Conservation (phyloP, 53 echinoderm and acorn worm species). For the Echinometra lucunter region DNA sequence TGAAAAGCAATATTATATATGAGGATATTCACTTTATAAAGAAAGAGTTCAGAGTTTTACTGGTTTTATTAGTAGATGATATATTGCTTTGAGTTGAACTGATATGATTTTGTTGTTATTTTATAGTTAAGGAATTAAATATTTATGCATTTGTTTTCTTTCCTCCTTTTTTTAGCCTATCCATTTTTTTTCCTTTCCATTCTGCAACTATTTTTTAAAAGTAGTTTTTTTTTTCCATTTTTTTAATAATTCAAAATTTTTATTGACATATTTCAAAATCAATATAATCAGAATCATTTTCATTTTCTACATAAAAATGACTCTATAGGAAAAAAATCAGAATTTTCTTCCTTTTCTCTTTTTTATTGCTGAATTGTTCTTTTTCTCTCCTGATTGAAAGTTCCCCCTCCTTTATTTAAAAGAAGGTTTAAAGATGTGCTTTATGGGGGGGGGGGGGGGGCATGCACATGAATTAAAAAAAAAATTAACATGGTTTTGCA, state of each 20-base stretch:
- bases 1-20: not conserved
- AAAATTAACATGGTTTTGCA: no score
- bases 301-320: no score
- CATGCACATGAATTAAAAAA: no score
- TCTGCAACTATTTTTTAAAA: not conserved
- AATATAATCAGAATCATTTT: no score
- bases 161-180: not conserved
- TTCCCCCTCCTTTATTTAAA: not conserved
- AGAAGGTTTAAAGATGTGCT: no score
- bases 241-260: no score
- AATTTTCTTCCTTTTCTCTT: not conserved
- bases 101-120: not conserved
- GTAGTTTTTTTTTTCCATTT: no score
- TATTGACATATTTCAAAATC: no score
- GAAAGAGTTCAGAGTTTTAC: not conserved
- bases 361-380: not conserved
- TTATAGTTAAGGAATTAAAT: not conserved
- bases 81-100: not conserved
- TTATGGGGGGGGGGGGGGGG: no score
- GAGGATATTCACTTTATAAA: not conserved
- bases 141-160: not conserved
- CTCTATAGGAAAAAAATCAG: no score
- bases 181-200: not conserved
- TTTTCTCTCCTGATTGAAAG: not conserved
- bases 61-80: not conserved